Conservation (phyloP, 2,113 vertebrate species). For the Anhinga rufa region DNA sequence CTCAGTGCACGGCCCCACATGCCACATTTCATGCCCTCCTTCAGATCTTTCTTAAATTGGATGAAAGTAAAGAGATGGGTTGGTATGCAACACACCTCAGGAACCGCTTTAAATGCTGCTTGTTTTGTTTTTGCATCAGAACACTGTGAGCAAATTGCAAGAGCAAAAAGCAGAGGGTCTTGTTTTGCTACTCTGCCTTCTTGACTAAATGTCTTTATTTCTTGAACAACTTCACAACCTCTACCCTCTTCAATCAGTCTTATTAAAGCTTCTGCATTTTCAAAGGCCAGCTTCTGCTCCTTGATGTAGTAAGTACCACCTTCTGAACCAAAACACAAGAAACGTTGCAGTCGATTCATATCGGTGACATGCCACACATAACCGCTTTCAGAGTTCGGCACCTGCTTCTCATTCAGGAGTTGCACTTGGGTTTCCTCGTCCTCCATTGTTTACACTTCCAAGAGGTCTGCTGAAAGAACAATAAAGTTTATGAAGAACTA, state of each 20-base stretch:
- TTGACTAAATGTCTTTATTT: constrained; percentile 79
- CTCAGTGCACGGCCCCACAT: constrained; percentile 94
- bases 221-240: constrained; percentile 85
- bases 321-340: constrained; percentile 90
- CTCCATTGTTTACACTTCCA: constrained; percentile 28
- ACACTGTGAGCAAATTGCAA: constrained; percentile 90
- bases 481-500: background rate
- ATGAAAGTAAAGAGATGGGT: constrained; percentile 90
- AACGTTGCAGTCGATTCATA: constrained; percentile 77
- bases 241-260: constrained; percentile 85
- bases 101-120: constrained; percentile 84
- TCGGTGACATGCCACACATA: constrained; percentile 75
- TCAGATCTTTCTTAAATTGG: constrained; percentile 92
- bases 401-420: constrained; percentile 52
- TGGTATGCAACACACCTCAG: constrained; percentile 83
- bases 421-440: constrained; percentile 6
- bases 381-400: constrained; percentile 49
- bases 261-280: constrained; percentile 74
- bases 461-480: background rate
- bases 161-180: constrained; percentile 82
- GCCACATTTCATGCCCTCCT: constrained; percentile 88
- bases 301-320: constrained; percentile 76
- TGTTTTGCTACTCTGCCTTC: constrained; percentile 76
- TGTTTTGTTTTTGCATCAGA: constrained; percentile 85
- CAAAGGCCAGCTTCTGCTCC: constrained; percentile 74